These are phyloP conservation scores for Spea multiplicata DNA, from an alignment of 2,113 vertebrate genomes.

Conservation along the genomic window DNA sequence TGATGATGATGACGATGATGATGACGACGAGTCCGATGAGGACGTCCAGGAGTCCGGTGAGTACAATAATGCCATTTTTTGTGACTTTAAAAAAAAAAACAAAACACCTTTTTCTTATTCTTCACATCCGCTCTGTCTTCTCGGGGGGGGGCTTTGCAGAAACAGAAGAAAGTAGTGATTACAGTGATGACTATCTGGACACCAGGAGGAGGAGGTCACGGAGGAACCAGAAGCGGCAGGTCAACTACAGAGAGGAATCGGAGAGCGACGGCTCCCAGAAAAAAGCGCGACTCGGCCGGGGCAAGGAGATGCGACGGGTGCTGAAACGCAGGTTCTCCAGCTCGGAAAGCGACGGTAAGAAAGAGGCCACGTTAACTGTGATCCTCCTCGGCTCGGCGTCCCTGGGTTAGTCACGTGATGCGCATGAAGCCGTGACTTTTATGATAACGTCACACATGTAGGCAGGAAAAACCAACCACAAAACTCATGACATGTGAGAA, in stretches of 20 bases:
- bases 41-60: slow-evolving; percentile 72
- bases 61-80: slow-evolving; percentile 5
- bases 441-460: slow-evolving; percentile 23
- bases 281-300: slow-evolving; percentile 63
- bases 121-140: neutral
- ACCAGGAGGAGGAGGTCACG: slow-evolving; percentile 82
- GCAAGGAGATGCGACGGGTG: slow-evolving; percentile 67
- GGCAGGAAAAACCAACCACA: too few relatives aligned
- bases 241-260: slow-evolving; percentile 96
- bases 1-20: slow-evolving; percentile 88
- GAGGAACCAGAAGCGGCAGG: slow-evolving; percentile 86
- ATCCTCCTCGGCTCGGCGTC: too few relatives aligned
- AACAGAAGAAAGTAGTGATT: slow-evolving; percentile 79
- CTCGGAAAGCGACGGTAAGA: slow-evolving; percentile 87
- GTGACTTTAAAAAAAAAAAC: too few relatives aligned
- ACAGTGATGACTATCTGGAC: slow-evolving; percentile 82
- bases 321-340: slow-evolving; percentile 83
- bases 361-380: too few relatives aligned
- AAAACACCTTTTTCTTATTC: too few relatives aligned
- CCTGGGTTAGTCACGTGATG: too few relatives aligned
- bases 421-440: too few relatives aligned
- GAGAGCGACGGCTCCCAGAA: slow-evolving; percentile 86
- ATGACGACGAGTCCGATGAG: slow-evolving; percentile 67
- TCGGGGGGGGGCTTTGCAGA: slow-evolving; percentile 59
- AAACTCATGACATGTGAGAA: too few relatives aligned